Conservation (phyloP, 2,797 vertebrate species). For the Spheniscus humboldti region DNA sequence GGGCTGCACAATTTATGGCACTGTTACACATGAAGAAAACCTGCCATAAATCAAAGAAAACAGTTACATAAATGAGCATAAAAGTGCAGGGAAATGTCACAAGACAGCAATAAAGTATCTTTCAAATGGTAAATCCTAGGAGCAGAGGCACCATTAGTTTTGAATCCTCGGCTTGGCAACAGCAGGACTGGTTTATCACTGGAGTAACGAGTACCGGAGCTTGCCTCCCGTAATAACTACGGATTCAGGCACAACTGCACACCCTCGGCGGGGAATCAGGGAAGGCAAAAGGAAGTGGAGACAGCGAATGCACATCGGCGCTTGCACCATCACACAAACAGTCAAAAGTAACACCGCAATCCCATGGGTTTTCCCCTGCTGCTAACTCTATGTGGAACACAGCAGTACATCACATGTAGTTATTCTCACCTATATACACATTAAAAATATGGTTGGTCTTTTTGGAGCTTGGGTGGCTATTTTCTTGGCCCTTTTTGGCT, state of each 20-base stretch:
- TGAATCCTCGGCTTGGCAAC: neutral
- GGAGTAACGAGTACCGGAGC: neutral
- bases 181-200: neutral
- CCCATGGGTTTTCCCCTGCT: neutral
- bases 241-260: neutral
- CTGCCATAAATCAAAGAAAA: constrained; percentile 56
- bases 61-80: constrained; percentile 53
- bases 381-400: neutral
- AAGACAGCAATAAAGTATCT: constrained; percentile 38
- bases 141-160: constrained; percentile 7
- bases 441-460: neutral
- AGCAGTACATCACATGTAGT: rapidly evolving
- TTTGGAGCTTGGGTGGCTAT: neutral
- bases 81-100: constrained; percentile 57
- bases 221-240: neutral
- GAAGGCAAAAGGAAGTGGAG: neutral
- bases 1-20: constrained; percentile 39
- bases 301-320: rapidly evolving
- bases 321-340: rapidly evolving
- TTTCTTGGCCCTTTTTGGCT: neutral
- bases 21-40: constrained; percentile 47
- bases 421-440: neutral
- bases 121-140: constrained; percentile 38
- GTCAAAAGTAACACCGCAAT: neutral
- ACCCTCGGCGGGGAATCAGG: rapidly evolving